These are phyloP conservation scores for Simalia tracyae DNA, from an alignment of 2,797 vertebrate genomes.

Conservation along the genomic window DNA sequence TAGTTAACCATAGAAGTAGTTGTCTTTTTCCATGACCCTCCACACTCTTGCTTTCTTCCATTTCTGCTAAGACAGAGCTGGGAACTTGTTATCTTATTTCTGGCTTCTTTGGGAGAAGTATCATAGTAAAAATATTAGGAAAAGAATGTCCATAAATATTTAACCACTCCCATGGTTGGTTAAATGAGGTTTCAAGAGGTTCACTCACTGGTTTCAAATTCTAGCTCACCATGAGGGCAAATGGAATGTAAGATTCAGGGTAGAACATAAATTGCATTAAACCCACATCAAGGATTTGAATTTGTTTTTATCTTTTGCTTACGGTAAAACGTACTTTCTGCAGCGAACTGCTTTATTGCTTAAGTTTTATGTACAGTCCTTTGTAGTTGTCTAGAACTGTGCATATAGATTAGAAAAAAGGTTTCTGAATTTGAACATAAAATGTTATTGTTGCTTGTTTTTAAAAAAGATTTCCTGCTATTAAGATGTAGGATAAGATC, in stretches of 20 bases:
- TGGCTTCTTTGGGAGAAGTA: not conserved
- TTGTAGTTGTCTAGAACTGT: not conserved
- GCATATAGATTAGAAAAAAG: too few species aligned
- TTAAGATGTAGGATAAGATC: not conserved
- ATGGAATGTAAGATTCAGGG: not conserved
- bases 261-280: not conserved
- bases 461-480: not conserved
- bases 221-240: not conserved
- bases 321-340: not conserved
- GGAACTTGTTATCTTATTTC: not conserved
- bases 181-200: not conserved
- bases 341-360: not conserved
- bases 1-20: constrained; percentile 24
- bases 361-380: fast-evolving
- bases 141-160: not conserved
- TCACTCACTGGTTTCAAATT: not conserved
- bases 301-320: not conserved
- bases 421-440: not conserved
- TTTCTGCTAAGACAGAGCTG: constrained; percentile 12
- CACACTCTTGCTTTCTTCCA: not conserved
- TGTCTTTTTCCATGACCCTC: constrained; percentile 24
- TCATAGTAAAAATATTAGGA: constrained; percentile 2
- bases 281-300: not conserved
- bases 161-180: not conserved
- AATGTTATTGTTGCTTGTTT: not conserved